Base-by-base conservation (phyloP, 1,140 invertebrate species). In the Teleopsis dalmanni region DNA sequence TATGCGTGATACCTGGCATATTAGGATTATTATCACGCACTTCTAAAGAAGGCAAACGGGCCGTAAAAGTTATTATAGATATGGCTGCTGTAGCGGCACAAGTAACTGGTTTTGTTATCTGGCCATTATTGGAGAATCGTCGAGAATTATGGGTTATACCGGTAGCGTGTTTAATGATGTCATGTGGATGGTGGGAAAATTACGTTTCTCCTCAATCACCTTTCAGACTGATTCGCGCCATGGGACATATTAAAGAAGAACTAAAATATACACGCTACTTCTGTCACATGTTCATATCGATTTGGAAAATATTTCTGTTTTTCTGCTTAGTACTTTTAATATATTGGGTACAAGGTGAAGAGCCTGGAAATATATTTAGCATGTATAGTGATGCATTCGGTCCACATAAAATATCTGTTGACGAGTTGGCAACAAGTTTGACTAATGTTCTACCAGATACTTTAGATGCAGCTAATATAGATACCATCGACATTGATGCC, bases 131-230 rank as follows among this genome's bases (percentile, higher is more conserved):
- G 14, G 82, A 87, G 58, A 79, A 79, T 37, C 80, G 78, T 22
- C 79, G 79, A 1, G 77, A 80, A 45, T 62, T 88, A 19, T 95
- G 88, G 88, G 75, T 91, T 7, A 85, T 95, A 45, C 91, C 93
- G 1, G 70, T 91, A 0, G 76, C 89, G 1, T 77, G 91, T 7
- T 71, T 95, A 29, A 79, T 93, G 34, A 85, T 93, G 33, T 96
- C 92, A 3, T 80, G 91, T 23, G 87, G 89, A 21, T 97, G 91
- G 88, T 97, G 94, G 94, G 94, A 97, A 73, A 98, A 97, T 73
- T 98, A 91, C 62, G 88, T 93, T 0, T 87, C 88, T 22, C 79
- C 80, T 53, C 79, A 87, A 46, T 91, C 88, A 53, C 82, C 85
- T 1, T 79, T 91, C 49, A 79, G 84, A 78, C 70, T 91, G 37